A percentile compares a stretch with the other conserved stretches of the same genome.
Evolutionary conservation across 2,888 invertebrate genomes (phyloP).

Genomic region (Abscondita cerata): DNA sequence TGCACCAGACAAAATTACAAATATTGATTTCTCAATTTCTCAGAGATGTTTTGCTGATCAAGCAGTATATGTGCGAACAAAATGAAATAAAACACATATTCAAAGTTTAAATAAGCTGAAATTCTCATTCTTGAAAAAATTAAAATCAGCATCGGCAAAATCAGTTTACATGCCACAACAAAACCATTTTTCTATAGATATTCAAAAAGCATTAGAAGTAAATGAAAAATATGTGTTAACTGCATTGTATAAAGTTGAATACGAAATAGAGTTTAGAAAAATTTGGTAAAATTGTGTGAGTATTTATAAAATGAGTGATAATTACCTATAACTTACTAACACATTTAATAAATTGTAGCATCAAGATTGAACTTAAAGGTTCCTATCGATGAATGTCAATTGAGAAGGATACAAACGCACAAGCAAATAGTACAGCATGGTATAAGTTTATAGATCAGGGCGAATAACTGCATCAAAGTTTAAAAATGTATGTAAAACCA

Average conservation of each 20-base stretch:
- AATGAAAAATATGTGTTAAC: not conserved
- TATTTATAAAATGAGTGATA: not conserved
- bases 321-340: not conserved
- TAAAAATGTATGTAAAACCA: conserved; percentile 3
- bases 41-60: not conserved
- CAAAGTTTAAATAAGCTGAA: not conserved
- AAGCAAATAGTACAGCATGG: conserved; percentile 3
- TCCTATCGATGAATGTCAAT: conserved; percentile 2
- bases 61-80: not conserved
- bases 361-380: not conserved
- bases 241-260: not conserved
- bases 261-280: too few species aligned
- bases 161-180: not conserved
- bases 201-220: not conserved
- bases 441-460: not conserved
- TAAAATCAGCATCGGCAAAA: not conserved
- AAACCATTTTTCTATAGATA: conserved; percentile 3
- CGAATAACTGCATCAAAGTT: conserved; percentile 8
- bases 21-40: not conserved
- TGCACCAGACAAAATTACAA: not conserved
- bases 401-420: not conserved
- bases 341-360: not conserved
- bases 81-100: not conserved
- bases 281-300: too few species aligned
- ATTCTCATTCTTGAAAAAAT: not conserved